Evolutionary conservation across 1,140 invertebrate species (phyloP).

Genomic region (Phenacoccus solenopsis): DNA sequence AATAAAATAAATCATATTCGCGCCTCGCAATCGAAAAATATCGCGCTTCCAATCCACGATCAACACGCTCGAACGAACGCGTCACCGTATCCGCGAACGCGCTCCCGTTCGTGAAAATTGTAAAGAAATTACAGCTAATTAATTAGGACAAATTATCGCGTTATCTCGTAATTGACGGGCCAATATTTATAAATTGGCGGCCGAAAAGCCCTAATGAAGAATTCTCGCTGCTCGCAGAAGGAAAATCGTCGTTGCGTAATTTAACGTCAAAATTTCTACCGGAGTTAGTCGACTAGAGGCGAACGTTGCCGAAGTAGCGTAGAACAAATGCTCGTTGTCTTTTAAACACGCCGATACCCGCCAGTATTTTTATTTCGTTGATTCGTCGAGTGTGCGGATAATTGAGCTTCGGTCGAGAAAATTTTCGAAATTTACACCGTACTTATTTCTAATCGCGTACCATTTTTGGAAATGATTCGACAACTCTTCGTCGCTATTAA

Average conservation of each 20-base stretch:
- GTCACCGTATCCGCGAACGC: neutral
- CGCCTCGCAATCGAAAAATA: neutral
- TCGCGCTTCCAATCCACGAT: neutral
- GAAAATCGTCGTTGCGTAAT: neutral
- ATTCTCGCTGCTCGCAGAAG: too few relatives aligned
- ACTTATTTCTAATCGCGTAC: neutral
- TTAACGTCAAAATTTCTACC: neutral
- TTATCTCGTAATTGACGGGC: neutral
- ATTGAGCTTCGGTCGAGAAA: neutral
- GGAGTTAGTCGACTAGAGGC: neutral
- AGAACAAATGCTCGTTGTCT: neutral
- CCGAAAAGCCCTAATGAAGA: too few relatives aligned
- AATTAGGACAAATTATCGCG: neutral
- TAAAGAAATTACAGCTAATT: neutral
- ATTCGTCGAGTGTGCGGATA: neutral
- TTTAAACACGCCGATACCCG: neutral
- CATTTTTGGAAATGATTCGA: neutral
- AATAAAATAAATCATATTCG: too few relatives aligned
- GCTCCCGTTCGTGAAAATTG: too few relatives aligned
- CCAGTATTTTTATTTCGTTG: neutral
- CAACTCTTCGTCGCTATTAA: constrained; percentile 1
- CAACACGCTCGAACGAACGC: neutral
- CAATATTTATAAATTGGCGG: neutral
- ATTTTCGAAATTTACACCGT: too few relatives aligned
- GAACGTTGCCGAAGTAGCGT: neutral